Evolutionary conservation across 2,113 vertebrate species (phyloP), one percentile per base, ranked within the genome.

Genomic region (Progne subis): DNA sequence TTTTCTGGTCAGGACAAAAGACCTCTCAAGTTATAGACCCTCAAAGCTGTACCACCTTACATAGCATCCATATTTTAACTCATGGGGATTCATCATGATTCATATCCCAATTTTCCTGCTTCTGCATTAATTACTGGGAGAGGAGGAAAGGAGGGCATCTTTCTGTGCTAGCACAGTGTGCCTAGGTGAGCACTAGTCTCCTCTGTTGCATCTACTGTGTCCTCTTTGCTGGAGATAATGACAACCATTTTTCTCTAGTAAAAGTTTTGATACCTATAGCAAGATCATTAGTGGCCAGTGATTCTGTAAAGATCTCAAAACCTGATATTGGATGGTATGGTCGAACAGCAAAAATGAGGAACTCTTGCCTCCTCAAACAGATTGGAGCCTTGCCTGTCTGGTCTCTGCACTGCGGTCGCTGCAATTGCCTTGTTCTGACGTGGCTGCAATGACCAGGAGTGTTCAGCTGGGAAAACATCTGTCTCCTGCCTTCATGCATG

Each of bases 361-460:
- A 14, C 14, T 2, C 9, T 5, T 64, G 28, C 10, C 8, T 84
- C 3, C n/a, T 61, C 37, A 39, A 39, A 5, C 26, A 44, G 29
- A 11, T 15, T 25, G 57, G 39, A 79, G 50, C n/a, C 41, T 57
- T 79, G 46, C 23, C 50, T 50, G 18, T 4, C 39, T 70, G 63
- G 6, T 56, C 31, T 82, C 61, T 0, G 0, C 26, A 5, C 57
- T 55, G 28, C 0, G 0, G 2, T 68, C 2, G 0, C 49, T 63
- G 41, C 65, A 26, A 19, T 50, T 31, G 14, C 34, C 59, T 34
- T 77, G 31, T 24, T 65, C 70, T 61, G 70, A 25, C 0, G 0
- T 63, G 43, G 84, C 43, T 9, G 1, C 25, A 78, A 47, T 9
- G 13, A 65, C 39, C 18, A 9, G 53, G 61, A 92, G 29, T 0